Conservation (phyloP, 2,888 invertebrate species). For the Portevinia maculata region DNA sequence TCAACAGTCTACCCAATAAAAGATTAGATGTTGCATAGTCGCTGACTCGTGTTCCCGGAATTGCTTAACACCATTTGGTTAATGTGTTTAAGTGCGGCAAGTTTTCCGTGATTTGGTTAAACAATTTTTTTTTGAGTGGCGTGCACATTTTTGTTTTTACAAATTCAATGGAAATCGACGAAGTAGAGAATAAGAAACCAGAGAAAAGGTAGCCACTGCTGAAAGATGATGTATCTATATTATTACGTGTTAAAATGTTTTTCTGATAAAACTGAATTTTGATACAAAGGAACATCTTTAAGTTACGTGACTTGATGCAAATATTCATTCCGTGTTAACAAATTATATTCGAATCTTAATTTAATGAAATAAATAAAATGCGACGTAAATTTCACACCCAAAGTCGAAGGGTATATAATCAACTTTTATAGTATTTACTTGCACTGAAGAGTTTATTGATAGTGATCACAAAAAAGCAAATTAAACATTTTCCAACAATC, state of each 20-base stretch:
- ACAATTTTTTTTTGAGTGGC: neutral
- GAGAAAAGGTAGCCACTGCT: constrained; percentile 6
- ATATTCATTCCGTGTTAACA: constrained; percentile 1
- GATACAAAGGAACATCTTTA: neutral
- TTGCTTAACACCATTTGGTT: constrained; percentile 4
- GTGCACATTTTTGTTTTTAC: neutral
- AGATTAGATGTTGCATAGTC: constrained; percentile 22
- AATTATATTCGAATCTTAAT: neutral
- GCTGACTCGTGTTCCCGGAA: neutral
- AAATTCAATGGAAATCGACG: neutral
- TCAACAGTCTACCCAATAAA: neutral
- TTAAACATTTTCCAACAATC: neutral
- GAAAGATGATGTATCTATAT: neutral
- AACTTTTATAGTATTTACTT: neutral
- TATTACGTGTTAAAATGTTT: constrained; percentile 13
- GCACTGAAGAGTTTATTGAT: neutral
- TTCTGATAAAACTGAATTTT: neutral
- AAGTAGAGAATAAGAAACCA: constrained; percentile 4
- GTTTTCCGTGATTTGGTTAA: constrained; percentile 11
- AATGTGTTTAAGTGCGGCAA: constrained; percentile 13
- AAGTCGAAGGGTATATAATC: neutral
- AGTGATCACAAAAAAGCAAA: neutral
- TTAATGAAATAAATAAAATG: neutral
- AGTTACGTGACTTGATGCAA: constrained; percentile 12
- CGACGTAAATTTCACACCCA: constrained; percentile 1